These are phyloP conservation scores for Teleogryllus occipitalis DNA, from an alignment of 1,140 invertebrate genomes.

Conservation along the genomic window DNA sequence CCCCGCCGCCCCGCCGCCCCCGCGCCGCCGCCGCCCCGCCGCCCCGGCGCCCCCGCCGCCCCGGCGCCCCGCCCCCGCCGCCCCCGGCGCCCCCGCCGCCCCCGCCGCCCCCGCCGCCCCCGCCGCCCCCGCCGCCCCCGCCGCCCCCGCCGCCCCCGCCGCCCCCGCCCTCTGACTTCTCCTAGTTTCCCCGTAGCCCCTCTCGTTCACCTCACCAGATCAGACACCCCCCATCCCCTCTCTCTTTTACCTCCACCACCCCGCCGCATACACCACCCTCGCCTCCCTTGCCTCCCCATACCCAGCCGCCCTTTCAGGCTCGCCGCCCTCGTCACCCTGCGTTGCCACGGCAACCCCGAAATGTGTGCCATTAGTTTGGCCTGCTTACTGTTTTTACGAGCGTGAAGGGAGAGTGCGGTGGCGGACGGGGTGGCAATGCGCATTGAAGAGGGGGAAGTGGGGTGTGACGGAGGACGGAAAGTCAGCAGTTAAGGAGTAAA, in stretches of 20 bases:
- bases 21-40: too few species aligned
- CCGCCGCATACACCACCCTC: background rate
- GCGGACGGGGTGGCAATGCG: background rate
- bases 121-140: too few species aligned
- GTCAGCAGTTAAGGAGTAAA: background rate
- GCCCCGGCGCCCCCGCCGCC: too few species aligned
- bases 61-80: too few species aligned
- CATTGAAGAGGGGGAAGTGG: background rate
- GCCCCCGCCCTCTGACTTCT: background rate
- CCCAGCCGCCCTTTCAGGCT: too few species aligned
- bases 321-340: too few species aligned
- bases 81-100: too few species aligned
- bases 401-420: background rate
- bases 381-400: conserved; percentile 4
- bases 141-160: too few species aligned
- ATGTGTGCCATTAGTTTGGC: background rate
- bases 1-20: too few species aligned
- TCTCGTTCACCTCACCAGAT: background rate
- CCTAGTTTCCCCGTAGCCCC: background rate
- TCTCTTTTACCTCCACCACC: background rate
- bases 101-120: too few species aligned
- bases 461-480: background rate
- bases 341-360: background rate
- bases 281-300: background rate
- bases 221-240: background rate